Base-by-base conservation (phyloP, 2,888 invertebrate species). In the Tillus elongatus region DNA sequence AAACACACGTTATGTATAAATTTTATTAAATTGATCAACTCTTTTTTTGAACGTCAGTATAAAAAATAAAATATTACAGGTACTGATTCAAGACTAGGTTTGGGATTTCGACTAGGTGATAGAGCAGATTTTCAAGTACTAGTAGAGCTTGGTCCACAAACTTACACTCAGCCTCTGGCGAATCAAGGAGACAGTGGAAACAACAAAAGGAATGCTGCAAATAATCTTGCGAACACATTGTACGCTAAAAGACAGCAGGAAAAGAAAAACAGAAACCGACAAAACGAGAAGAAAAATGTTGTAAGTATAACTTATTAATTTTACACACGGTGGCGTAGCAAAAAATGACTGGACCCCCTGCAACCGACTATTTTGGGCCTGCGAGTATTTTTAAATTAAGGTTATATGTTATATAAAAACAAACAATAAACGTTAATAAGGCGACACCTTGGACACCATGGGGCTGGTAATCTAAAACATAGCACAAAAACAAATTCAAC, bases 91-190 rank as follows among this genome's bases (percentile, higher is more conserved):
- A 71, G 84, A 13, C 57, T 86, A 8, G 87, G 87, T 0, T 76
- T 86, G 51, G 87, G 87, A 0, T 87, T 83, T 56, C 75, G 85
- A 1, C 69, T 87, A 29, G 87, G 87, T 1, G 77, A 83, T 54
- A 82, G 86, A 60, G 86, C 86, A 0, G 87, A 87, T 61, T 79
- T 86, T 54, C 87, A 87, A 57, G 71, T 86, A 2, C 54, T 85
- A 47, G 56, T 82, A 1, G 87, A 87, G 56, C 57, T 86, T 14
- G 87, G 87, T 0, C 87, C 87, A 0, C 87, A 87, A 60, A 79
- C 72, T 1, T 74, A 83, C 43, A 87, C 87, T 0, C 72, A 75
- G 42, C 73, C 77, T 1, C 64, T 86, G 4, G 79, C 78, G 49
- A 64, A 71, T 58, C 63, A 61, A 38, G 51, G 49, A 6, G 59